Evolutionary conservation across 2,113 vertebrate genomes (phyloP).

Genomic region (Microcebus lehilahytsara): DNA sequence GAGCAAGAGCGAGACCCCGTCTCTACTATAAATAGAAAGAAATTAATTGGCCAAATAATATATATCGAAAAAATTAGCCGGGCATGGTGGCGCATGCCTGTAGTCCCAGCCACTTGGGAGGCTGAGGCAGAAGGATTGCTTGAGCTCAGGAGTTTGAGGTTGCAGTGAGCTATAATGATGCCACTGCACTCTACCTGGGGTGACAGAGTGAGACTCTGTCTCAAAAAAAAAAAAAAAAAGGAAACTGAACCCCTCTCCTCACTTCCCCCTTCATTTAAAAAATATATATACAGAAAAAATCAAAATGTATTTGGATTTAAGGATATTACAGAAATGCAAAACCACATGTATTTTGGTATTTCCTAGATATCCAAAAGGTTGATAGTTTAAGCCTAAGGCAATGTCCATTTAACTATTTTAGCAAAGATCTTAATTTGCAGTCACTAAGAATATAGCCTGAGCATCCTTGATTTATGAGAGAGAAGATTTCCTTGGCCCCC

Average conservation of each 20-base stretch:
- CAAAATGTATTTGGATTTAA: constrained; percentile 8
- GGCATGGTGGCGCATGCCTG: too few relatives aligned
- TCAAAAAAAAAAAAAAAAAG: not conserved
- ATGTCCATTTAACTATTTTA: constrained; percentile 32
- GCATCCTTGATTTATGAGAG: not conserved
- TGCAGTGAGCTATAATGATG: not conserved
- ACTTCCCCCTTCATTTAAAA: too few relatives aligned
- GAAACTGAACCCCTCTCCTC: too few relatives aligned
- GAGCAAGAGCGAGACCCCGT: too few relatives aligned
- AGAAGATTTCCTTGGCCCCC: not conserved
- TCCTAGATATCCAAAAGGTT: constrained; percentile 24
- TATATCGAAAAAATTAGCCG: too few relatives aligned
- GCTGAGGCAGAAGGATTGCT: too few relatives aligned
- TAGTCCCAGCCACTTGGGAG: too few relatives aligned
- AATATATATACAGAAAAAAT: not conserved
- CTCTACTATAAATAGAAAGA: too few relatives aligned
- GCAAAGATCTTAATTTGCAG: not conserved
- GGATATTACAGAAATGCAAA: constrained; percentile 1
- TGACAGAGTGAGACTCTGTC: not conserved
- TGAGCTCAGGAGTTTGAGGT: not conserved
- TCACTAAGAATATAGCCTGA: not conserved
- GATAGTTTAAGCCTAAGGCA: not conserved
- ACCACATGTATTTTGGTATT: not conserved
- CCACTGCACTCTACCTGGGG: not conserved
- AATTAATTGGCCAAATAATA: too few relatives aligned